Evolutionary conservation across 2,797 vertebrate species (phyloP).

Genomic region (Phrynocephalus guinanensis): DNA sequence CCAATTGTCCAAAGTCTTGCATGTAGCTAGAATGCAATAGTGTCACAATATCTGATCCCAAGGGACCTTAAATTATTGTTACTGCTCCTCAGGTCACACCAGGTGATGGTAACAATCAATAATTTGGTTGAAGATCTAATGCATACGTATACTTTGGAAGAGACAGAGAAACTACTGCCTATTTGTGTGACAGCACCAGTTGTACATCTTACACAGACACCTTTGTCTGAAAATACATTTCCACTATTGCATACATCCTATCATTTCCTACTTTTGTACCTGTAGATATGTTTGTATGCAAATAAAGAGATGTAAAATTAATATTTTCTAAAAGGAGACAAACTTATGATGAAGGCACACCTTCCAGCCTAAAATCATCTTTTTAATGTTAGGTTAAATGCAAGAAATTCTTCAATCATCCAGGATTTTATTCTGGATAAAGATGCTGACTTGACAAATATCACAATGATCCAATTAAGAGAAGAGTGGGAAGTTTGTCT

Average conservation of each 20-base stretch:
- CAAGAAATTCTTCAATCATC: too few species aligned
- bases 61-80: constrained; percentile 40
- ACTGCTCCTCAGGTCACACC: constrained; percentile 3
- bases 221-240: constrained; percentile 32
- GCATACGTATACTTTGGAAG: constrained; percentile 30
- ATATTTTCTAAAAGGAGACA: constrained; percentile 15
- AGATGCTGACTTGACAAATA: too few species aligned
- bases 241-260: neutral
- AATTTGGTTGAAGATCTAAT: constrained; percentile 15
- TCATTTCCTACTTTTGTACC: constrained; percentile 29
- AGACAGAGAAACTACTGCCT: constrained; percentile 23
- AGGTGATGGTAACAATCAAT: constrained; percentile 29
- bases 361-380: too few species aligned
- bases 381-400: too few species aligned
- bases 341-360: neutral
- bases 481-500: too few species aligned
- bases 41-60: constrained; percentile 20
- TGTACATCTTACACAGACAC: constrained; percentile 27
- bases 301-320: constrained; percentile 30
- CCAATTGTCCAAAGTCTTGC: constrained; percentile 43
- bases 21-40: constrained; percentile 10
- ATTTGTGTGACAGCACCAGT: constrained; percentile 16
- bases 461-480: too few species aligned
- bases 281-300: neutral
- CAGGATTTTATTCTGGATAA: too few species aligned